Conservation (phyloP, 2,888 invertebrate genomes). For the Drosophila fungiperda region DNA sequence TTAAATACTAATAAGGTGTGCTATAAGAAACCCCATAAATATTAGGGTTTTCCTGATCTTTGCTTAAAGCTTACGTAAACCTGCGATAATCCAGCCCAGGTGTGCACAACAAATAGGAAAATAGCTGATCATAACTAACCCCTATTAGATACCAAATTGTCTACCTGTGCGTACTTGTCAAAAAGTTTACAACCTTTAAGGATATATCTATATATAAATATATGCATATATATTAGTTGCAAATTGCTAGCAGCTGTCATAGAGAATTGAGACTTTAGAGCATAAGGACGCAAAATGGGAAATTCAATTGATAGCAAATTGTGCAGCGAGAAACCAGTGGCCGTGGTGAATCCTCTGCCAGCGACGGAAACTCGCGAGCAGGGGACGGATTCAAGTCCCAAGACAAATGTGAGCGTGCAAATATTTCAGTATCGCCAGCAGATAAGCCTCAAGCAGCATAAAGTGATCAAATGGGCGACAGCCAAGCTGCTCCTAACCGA, state of each 20-base stretch:
- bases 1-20: too few relatives aligned
- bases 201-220: background rate
- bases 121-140: background rate
- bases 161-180: background rate
- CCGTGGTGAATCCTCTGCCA: constrained; percentile 43
- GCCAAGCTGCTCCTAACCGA: constrained; percentile 75
- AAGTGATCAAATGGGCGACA: constrained; percentile 69
- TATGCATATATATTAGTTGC: constrained; percentile 21
- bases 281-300: constrained; percentile 48
- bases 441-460: constrained; percentile 57
- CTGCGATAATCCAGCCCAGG: constrained; percentile 15
- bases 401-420: constrained; percentile 53
- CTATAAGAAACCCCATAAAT: constrained; percentile 11
- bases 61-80: background rate
- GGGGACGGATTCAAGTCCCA: background rate
- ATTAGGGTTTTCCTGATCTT: background rate
- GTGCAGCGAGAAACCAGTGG: constrained; percentile 38
- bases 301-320: constrained; percentile 42
- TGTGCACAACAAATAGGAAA: constrained; percentile 4
- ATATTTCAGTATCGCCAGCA: constrained; percentile 73
- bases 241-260: constrained; percentile 61
- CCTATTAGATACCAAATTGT: background rate
- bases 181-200: background rate
- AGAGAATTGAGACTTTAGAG: constrained; percentile 33
- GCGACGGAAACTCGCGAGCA: background rate